Percentiles rank a stretch among this genome's conserved stretches.
Conservation (phyloP, 2,888 invertebrate genomes). For the Drosophila putrida region DNA sequence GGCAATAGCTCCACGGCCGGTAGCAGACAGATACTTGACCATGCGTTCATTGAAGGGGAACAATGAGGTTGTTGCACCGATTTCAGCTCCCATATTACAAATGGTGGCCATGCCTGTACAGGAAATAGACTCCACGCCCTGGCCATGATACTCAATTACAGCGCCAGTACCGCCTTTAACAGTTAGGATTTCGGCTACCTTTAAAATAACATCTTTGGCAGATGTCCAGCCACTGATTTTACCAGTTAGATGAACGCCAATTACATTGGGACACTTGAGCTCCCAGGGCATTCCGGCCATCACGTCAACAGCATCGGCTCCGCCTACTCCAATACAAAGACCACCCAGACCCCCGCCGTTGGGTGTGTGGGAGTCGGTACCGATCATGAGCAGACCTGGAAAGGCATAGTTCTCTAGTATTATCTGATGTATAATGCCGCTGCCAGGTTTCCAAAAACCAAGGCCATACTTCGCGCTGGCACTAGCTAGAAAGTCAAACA, state of each 20-base stretch:
- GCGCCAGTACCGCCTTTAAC: slow-evolving; percentile 99
- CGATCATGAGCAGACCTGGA: slow-evolving; percentile 98
- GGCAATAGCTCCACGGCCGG: slow-evolving; percentile 91
- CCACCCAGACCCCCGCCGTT: slow-evolving; percentile 99
- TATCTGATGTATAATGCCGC: slow-evolving; percentile 99
- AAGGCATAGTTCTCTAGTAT: slow-evolving; percentile 99
- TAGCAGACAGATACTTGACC: slow-evolving; percentile 95
- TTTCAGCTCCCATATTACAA: slow-evolving; percentile 99
- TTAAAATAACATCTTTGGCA: slow-evolving; percentile 98
- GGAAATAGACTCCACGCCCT: slow-evolving; percentile 98
- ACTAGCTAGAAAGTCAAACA: slow-evolving; percentile 96
- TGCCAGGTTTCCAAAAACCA: slow-evolving; percentile 99
- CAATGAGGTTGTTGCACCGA: slow-evolving; percentile 98
- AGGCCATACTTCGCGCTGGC: slow-evolving; percentile 99
- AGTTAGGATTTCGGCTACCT: slow-evolving; percentile 97
- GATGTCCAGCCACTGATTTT: slow-evolving; percentile 98
- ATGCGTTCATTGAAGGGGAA: slow-evolving; percentile 98
- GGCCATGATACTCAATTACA: slow-evolving; percentile 98
- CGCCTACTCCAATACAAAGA: slow-evolving; percentile 99
- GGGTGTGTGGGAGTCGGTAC: slow-evolving; percentile 99
- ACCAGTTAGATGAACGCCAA: slow-evolving; percentile 98
- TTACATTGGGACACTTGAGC: slow-evolving; percentile 99
- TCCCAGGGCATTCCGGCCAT: slow-evolving; percentile 99
- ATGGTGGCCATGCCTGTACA: slow-evolving; percentile 99
- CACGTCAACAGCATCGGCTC: slow-evolving; percentile 99